Conservation (phyloP, 2,888 invertebrate genomes). For the Acanthopleura granulata region DNA sequence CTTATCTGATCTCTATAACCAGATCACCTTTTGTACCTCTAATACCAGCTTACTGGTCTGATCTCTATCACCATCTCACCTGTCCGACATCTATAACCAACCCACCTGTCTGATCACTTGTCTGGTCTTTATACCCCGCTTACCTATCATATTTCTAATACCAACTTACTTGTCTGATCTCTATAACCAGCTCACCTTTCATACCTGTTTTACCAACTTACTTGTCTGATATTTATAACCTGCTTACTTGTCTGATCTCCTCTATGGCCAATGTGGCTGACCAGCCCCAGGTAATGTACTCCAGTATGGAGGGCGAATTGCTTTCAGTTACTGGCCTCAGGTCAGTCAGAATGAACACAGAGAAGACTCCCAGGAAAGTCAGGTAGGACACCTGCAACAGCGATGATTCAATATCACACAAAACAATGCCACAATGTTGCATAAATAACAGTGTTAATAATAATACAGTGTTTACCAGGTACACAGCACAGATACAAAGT, state of each 20-base stretch:
- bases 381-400: conserved; percentile 38
- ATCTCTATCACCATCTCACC: conserved; percentile 54
- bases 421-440: no score
- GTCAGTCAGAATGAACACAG: conserved; percentile 63
- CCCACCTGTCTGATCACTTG: no score
- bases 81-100: conserved; percentile 55
- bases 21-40: no score
- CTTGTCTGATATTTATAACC: no score
- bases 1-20: conserved; percentile 68
- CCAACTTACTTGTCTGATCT: no score
- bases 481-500: no score
- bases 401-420: no score
- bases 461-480: no score
- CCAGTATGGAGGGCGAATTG: conserved; percentile 41
- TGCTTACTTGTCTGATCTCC: conserved; percentile 64
- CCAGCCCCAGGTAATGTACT: conserved; percentile 63
- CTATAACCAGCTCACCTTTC: conserved; percentile 56
- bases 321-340: conserved; percentile 39
- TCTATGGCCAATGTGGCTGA: conserved; percentile 60
- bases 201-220: conserved; percentile 40
- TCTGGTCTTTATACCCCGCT: background rate
- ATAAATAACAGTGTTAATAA: no score
- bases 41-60: conserved; percentile 61
- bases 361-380: conserved; percentile 61
- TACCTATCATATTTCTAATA: conserved; percentile 63